Base-by-base conservation (phyloP, 2,113 vertebrate genomes). In the Anguilla rostrata region DNA sequence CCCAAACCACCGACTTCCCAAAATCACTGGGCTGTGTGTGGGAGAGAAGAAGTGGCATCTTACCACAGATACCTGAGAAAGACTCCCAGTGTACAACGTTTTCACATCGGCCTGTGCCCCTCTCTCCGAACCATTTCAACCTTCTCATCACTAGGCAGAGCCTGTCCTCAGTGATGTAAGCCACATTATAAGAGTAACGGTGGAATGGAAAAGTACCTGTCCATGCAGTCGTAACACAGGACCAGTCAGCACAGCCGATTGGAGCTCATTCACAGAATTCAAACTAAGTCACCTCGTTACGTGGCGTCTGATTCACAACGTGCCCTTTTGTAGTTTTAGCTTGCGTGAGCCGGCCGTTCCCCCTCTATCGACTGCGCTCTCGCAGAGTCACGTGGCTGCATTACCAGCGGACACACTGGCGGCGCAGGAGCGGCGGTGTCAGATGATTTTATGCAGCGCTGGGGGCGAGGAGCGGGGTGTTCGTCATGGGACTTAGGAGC, bases 351-450 rank as follows among this genome's bases (percentile, higher is more conserved):
- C 11, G 49, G 49, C 49, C 34, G 40, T 7, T 1, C 71, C 12
- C n/a, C 34, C 71, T 75, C 3, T 34, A 6, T 29, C 8, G 22
- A 1, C 63, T 81, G 39, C 15, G 34, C 34, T 34, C 34, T 34
- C 20, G 34, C 26, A 81, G 56, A 81, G 49, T 49, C 29, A 29
- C 43, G 16, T 39, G 4, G 14, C 46, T 80, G 81, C 78, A 80
- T 80, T 81, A 83, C 41, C 82, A 75, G 86, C 22, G 39, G 7
- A 57, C 56, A 15, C 46, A 60, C 40, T 88, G 84, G 63, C 63
- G 22, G 46, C 14, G 5, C 43, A 78, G 87, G 91, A 88, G 88
- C 90, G 89, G 90, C 88, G 89, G 85, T 92, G 93, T 94, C 92
- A 90, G 88, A 89, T 89, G 81, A 29, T 88, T 87, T 88, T 86